These are phyloP conservation scores for Lucilia cuprina DNA, from an alignment of 1,140 invertebrate genomes.

Conservation along the genomic window DNA sequence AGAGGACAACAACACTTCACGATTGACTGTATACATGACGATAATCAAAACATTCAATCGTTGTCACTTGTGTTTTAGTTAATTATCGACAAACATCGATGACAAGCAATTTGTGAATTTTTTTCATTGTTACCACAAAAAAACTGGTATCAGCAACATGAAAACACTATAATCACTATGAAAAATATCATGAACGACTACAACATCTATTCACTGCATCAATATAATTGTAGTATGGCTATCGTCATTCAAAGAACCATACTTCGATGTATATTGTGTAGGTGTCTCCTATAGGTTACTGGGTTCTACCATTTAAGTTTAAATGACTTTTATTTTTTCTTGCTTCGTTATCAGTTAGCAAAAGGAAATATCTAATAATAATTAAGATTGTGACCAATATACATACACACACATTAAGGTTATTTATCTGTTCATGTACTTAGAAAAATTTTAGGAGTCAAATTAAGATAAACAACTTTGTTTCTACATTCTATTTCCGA, in stretches of 20 bases:
- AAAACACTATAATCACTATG: not conserved
- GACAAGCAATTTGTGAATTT: slow-evolving; percentile 4
- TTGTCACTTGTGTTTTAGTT: not conserved
- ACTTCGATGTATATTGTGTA: not conserved
- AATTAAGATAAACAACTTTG: too few relatives aligned
- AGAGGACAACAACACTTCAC: not conserved
- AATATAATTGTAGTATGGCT: not conserved
- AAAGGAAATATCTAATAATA: too few relatives aligned
- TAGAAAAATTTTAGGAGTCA: too few relatives aligned
- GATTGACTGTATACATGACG: not conserved
- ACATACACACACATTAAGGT: too few relatives aligned
- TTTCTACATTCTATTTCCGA: too few relatives aligned
- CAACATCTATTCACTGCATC: not conserved
- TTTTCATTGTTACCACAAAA: not conserved
- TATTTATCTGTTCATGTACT: too few relatives aligned
- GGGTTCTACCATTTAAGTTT: not conserved
- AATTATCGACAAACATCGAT: slow-evolving; percentile 14
- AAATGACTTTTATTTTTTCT: not conserved
- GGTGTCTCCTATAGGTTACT: not conserved
- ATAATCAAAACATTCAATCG: slow-evolving; percentile 1
- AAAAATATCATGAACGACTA: too few relatives aligned
- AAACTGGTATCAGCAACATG: not conserved
- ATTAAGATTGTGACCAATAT: too few relatives aligned
- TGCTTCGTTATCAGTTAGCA: too few relatives aligned
- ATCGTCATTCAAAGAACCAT: too few relatives aligned